Evolutionary conservation across 2,797 vertebrate genomes (phyloP).

Genomic region (Hippoglossus hippoglossus): DNA sequence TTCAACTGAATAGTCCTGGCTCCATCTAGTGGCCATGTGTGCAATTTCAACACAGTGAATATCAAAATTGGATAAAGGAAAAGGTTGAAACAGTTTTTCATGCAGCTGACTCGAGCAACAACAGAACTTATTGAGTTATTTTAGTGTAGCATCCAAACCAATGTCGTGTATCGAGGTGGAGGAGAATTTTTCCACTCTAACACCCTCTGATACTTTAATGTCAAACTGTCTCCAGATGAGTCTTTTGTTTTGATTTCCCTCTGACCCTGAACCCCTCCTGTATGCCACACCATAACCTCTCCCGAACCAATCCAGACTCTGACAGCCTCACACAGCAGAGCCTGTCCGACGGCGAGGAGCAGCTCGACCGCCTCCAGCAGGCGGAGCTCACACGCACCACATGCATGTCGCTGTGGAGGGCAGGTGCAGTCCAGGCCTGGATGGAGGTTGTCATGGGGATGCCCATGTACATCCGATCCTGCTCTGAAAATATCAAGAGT

Average conservation of each 20-base stretch:
- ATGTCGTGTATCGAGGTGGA: background rate
- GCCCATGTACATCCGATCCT: slow-evolving; percentile 90
- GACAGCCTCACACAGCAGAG: slow-evolving; percentile 88
- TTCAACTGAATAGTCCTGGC: slow-evolving; percentile 41
- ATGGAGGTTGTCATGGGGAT: slow-evolving; percentile 93
- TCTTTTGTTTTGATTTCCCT: slow-evolving; percentile 64
- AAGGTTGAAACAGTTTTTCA: background rate
- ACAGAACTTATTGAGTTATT: background rate
- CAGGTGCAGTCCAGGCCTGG: slow-evolving; percentile 90
- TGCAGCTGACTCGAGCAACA: background rate
- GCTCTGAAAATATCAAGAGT: slow-evolving; percentile 89
- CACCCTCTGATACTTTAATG: slow-evolving; percentile 31
- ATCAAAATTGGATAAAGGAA: background rate
- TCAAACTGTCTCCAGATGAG: slow-evolving; percentile 54
- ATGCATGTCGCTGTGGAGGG: slow-evolving; percentile 90
- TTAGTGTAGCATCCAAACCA: background rate
- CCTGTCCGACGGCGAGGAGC: slow-evolving; percentile 89
- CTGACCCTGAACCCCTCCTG: slow-evolving; percentile 70
- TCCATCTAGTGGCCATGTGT: slow-evolving; percentile 67
- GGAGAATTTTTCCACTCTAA: slow-evolving; percentile 2
- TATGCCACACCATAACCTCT: slow-evolving; percentile 68
- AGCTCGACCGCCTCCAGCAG: slow-evolving; percentile 88
- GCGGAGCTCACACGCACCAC: slow-evolving; percentile 87
- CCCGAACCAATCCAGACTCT: slow-evolving; percentile 83
- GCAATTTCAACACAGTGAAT: slow-evolving; percentile 5